These are phyloP conservation scores for Onychostruthus taczanowskii DNA, from an alignment of 2,113 vertebrate species.

Conservation along the genomic window DNA sequence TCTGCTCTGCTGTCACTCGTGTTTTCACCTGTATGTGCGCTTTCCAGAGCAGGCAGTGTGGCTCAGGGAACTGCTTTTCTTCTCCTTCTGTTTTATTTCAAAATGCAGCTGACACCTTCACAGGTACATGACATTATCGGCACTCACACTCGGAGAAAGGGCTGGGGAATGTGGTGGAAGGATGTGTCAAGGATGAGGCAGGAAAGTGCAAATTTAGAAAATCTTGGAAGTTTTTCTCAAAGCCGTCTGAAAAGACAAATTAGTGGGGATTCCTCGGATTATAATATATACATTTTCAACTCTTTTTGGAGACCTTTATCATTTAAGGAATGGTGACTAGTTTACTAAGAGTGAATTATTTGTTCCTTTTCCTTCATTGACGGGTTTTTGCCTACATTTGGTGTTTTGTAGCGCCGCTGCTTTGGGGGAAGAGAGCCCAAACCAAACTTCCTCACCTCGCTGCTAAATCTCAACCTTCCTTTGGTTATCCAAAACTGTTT, in stretches of 20 bases:
- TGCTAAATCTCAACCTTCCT: background rate
- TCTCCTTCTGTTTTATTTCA: background rate
- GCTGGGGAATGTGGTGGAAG: background rate
- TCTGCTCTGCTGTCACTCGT: background rate
- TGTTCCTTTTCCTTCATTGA: background rate
- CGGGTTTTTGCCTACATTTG: background rate
- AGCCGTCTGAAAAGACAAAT: background rate
- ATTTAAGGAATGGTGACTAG: background rate
- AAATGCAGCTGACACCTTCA: background rate
- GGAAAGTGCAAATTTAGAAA: background rate
- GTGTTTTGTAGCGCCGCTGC: background rate
- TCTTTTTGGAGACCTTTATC: background rate
- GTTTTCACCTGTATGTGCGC: background rate
- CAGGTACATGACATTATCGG: background rate
- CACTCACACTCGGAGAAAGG: background rate
- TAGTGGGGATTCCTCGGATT: background rate
- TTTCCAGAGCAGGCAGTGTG: background rate
- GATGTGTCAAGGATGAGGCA: background rate
- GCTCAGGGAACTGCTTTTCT: background rate
- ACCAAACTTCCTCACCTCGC: background rate
- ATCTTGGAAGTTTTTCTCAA: background rate
- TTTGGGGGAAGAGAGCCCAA: background rate
- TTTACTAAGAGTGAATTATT: background rate
- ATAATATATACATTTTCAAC: accelerated
- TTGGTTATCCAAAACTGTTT: background rate